Evolutionary conservation across 1,140 invertebrate species (phyloP).

Genomic region (Maniola jurtina): DNA sequence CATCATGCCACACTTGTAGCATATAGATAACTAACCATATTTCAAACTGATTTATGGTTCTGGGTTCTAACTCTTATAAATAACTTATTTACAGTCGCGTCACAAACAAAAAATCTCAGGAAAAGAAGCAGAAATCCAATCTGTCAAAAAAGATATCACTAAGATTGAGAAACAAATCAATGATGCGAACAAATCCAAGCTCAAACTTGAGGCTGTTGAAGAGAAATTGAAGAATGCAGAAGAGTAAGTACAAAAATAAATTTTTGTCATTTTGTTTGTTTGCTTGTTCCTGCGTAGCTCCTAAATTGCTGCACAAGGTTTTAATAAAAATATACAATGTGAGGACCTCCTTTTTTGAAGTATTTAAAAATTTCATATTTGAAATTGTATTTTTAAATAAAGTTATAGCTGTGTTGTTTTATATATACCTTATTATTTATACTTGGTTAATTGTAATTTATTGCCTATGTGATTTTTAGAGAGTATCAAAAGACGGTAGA

Average conservation of each 20-base stretch:
- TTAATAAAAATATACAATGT: too few species aligned
- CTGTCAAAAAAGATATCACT: slow-evolving; percentile 54
- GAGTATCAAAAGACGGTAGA: slow-evolving; percentile 62
- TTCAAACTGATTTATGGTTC: background rate
- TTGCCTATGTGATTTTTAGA: slow-evolving; percentile 34
- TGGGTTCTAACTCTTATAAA: background rate
- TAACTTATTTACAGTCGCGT: slow-evolving; percentile 44
- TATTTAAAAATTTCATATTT: too few species aligned
- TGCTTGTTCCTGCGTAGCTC: background rate
- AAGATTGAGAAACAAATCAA: slow-evolving; percentile 65
- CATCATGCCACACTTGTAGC: too few species aligned
- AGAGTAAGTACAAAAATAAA: slow-evolving; percentile 58
- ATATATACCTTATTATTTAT: too few species aligned
- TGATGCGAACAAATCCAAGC: slow-evolving; percentile 68
- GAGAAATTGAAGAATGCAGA: slow-evolving; percentile 77
- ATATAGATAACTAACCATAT: background rate
- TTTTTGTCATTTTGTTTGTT: background rate
- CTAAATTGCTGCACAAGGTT: too few species aligned
- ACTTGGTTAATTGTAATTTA: too few species aligned
- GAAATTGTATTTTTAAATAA: too few species aligned
- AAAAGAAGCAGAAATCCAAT: slow-evolving; percentile 60
- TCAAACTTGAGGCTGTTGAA: slow-evolving; percentile 72
- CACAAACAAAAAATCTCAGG: slow-evolving; percentile 74
- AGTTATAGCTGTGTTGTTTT: too few species aligned
- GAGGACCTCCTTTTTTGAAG: too few species aligned